phyloP scores from a whole-genome alignment of 2,113 vertebrate species.

The Rhagologus leucostigma region DNA sequence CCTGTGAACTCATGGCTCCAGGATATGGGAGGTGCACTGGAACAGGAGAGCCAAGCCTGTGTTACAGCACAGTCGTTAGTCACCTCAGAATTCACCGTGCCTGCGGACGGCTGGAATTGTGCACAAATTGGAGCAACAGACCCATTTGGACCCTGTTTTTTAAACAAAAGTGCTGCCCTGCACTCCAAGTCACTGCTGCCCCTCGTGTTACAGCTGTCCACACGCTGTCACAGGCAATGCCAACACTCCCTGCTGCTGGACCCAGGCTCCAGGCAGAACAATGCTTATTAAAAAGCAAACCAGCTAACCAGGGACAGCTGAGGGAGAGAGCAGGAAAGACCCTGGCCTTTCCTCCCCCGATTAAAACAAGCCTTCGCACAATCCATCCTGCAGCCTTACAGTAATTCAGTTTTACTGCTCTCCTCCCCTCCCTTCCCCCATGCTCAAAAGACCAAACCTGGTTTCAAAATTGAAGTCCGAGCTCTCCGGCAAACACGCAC shows the following conservation, averaged over 20 bases:
- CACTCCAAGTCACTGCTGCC: not conserved
- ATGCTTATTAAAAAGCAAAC: not conserved
- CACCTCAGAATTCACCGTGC: not conserved
- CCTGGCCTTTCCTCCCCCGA: not conserved
- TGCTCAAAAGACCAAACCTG: not conserved
- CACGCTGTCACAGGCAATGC: not conserved
- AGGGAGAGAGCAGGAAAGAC: not conserved
- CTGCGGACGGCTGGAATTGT: rapidly evolving
- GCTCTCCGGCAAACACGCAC: not conserved
- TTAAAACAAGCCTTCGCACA: not conserved
- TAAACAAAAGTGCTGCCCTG: not conserved
- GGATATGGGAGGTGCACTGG: constrained; percentile 28
- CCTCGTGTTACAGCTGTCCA: not conserved
- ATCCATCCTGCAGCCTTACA: not conserved
- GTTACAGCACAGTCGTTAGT: not conserved
- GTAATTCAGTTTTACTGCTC: not conserved
- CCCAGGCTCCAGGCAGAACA: not conserved
- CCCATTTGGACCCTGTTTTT: not conserved
- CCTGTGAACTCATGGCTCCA: constrained; percentile 48
- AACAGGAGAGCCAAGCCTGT: not conserved
- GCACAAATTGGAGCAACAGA: not conserved
- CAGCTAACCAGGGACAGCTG: not conserved
- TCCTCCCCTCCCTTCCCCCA: not conserved
- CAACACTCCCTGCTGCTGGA: not conserved
- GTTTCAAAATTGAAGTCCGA: not conserved